These are phyloP conservation scores for Stictocephala bisonia DNA, from an alignment of 2,888 invertebrate species.

Conservation along the genomic window DNA sequence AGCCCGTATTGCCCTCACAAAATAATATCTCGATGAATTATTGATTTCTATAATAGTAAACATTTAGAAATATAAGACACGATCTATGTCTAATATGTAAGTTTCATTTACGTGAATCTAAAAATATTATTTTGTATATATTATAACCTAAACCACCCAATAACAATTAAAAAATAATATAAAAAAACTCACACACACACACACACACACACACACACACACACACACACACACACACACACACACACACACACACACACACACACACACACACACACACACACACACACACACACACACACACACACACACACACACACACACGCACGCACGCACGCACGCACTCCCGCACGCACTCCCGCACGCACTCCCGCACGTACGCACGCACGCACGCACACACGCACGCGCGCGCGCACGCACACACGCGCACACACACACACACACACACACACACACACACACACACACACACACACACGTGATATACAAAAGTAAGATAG, in stretches of 20 bases:
- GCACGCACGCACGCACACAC: constrained; percentile 31
- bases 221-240: constrained; percentile 38
- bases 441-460: constrained; percentile 33
- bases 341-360: constrained; percentile 25
- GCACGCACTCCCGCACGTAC: constrained; percentile 25
- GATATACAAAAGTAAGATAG: too few species aligned
- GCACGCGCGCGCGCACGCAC: constrained; percentile 24
- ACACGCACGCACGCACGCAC: constrained; percentile 33
- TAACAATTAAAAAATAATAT: too few species aligned
- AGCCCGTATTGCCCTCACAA: too few species aligned
- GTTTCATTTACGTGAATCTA: too few species aligned
- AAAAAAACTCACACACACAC: too few species aligned
- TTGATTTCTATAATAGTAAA: too few species aligned
- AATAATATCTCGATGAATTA: too few species aligned
- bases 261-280: constrained; percentile 39
- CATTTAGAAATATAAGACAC: too few species aligned
- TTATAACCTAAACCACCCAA: too few species aligned
- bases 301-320: constrained; percentile 37
- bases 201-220: too few species aligned
- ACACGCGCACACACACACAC: constrained; percentile 30
- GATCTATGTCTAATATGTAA: too few species aligned
- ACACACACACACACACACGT: not conserved
- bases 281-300: constrained; percentile 39
- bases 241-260: constrained; percentile 39
- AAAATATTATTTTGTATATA: too few species aligned